phyloP scores from a whole-genome alignment of 2,113 vertebrate genomes.

The Serranochromis macrocephalus region DNA sequence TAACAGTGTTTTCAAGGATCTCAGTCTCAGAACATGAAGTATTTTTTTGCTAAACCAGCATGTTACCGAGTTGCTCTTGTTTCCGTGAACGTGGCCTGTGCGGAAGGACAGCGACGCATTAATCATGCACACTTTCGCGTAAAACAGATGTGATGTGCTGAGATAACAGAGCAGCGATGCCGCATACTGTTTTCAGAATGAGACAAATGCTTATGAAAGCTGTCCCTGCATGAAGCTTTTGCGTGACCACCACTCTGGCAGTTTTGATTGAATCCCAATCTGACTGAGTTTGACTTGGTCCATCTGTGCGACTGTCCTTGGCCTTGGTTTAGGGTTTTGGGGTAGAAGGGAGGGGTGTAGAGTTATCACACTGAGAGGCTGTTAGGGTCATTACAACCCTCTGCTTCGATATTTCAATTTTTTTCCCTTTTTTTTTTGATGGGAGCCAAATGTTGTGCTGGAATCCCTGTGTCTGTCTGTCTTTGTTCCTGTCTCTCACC shows the following conservation, averaged over 20 bases:
- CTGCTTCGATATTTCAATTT: slow-evolving; percentile 58
- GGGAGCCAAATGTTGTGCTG: slow-evolving; percentile 66
- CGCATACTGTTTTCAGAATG: slow-evolving; percentile 30
- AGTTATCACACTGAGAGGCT: slow-evolving; percentile 63
- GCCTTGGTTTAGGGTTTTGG: slow-evolving; percentile 40
- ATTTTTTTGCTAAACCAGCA: background rate
- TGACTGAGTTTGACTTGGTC: slow-evolving; percentile 57
- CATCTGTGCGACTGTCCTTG: slow-evolving; percentile 69
- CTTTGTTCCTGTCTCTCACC: slow-evolving; percentile 66
- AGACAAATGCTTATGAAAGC: slow-evolving; percentile 60
- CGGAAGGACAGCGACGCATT: background rate
- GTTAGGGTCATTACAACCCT: slow-evolving; percentile 66
- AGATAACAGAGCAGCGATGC: slow-evolving; percentile 24
- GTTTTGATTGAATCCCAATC: slow-evolving; percentile 60
- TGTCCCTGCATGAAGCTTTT: slow-evolving; percentile 39
- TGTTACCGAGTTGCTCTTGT: background rate
- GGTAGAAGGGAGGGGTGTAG: background rate
- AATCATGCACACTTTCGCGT: slow-evolving; percentile 1
- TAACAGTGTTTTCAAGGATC: background rate
- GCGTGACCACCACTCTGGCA: slow-evolving; percentile 47
- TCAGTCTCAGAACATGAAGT: background rate
- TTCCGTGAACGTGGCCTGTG: background rate
- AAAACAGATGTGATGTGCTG: slow-evolving; percentile 53
- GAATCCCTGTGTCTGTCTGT: slow-evolving; percentile 66
- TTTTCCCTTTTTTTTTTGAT: slow-evolving; percentile 28